Base-by-base conservation (phyloP, 2,888 invertebrate genomes). In the Cactoblastis cactorum region DNA sequence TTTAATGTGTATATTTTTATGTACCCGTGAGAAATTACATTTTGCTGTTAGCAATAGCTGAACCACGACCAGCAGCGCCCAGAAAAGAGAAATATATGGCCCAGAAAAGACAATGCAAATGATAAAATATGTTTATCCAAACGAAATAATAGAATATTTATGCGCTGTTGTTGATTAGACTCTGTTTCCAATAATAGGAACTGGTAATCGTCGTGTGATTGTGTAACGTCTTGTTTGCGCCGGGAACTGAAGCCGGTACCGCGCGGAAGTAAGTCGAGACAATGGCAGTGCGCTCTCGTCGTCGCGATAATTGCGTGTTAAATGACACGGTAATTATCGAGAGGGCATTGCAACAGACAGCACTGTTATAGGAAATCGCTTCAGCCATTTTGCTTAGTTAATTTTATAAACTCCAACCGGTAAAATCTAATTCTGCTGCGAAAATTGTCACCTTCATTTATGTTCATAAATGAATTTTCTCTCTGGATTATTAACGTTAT, bases 311-410 rank as follows among this genome's bases (percentile, higher is more conserved):
- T 43, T 17, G n/a, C 28, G 6, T 32, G 43, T 17, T 15, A 43
- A 43, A 28, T 43, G 43, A 43, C 43, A 28, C 24, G 43, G 28
- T 28, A 43, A 28, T 43, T 28, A 12, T 41, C 14, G 41, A 22
- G 14, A 28, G n/a, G n/a, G n/a, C 17, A 43, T 15, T 43, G 43
- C 28, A 11, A 28, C 2, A 2, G 43, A 43, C 43, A 28, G 24
- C 22, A 12, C 41, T 14, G 43, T 28, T 43, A 43, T 28, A 28
- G 43, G 28, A 28, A 28, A 43, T 32, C 15, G 14, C 15, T 17
- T 43, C 34, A 37, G 9, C 28, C 28, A 28, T 28, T 28, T 28
- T 28, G 8, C 28, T 28, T 9, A 28, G 28, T 28, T 9, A 28
- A 9, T 2, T 28, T 28, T 28, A n/a, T 28, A 28, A 9, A 6